phyloP scores from a whole-genome alignment of 2,797 vertebrate species.

The Acanthurus tractus region DNA sequence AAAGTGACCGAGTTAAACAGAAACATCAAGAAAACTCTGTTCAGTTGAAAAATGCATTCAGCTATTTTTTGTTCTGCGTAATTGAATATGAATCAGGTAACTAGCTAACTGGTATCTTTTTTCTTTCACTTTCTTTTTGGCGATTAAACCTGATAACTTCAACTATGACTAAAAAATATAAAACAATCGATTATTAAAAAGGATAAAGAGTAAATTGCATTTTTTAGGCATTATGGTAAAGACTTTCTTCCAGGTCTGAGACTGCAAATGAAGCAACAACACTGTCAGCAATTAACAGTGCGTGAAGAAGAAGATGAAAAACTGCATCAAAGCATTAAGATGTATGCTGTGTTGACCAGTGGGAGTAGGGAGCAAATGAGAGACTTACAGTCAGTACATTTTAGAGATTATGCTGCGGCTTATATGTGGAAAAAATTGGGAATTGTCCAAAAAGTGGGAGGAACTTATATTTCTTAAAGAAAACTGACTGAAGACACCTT shows the following conservation, averaged over 20 bases:
- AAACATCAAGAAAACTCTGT: background rate
- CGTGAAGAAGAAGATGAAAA: background rate
- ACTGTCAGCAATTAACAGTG: constrained; percentile 6
- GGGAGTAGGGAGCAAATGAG: background rate
- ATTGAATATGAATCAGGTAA: background rate
- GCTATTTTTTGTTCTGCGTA: too few species aligned
- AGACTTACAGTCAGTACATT: background rate
- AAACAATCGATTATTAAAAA: constrained; percentile 10
- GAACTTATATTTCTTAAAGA: too few species aligned
- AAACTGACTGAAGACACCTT: too few species aligned
- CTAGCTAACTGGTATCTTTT: background rate
- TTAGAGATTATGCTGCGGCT: too few species aligned
- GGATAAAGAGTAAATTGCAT: background rate
- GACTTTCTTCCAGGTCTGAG: constrained; percentile 6
- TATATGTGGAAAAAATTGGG: too few species aligned
- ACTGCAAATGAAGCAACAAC: background rate
- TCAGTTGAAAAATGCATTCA: background rate
- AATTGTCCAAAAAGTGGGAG: too few species aligned
- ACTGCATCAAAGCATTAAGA: background rate
- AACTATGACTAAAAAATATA: background rate
- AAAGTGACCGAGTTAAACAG: background rate
- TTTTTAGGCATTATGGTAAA: constrained; percentile 23
- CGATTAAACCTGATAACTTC: background rate
- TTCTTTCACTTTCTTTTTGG: background rate
- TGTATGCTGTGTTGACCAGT: background rate